Conservation (phyloP, 2,888 invertebrate species). For the Drosophila bunnanda region DNA sequence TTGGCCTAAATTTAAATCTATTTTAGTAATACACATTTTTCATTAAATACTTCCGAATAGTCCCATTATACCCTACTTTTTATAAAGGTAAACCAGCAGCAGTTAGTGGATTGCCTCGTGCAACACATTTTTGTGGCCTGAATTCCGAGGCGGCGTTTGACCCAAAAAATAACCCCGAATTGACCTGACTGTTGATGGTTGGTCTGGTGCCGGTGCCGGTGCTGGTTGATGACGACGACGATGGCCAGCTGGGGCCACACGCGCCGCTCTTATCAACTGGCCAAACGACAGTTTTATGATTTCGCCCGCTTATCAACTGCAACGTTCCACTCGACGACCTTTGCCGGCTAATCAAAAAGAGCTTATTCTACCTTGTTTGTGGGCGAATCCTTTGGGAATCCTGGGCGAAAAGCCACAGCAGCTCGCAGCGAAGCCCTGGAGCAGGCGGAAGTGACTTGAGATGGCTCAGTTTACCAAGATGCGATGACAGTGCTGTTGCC, state of each 20-base stretch:
- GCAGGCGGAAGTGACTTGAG: conserved; percentile 59
- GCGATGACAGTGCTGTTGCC: conserved; percentile 7
- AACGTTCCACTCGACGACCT: conserved; percentile 45
- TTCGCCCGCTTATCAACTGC: conserved; percentile 31
- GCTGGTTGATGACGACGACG: background rate
- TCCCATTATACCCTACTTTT: background rate
- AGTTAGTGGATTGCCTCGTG: background rate
- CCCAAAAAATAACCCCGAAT: conserved; percentile 24
- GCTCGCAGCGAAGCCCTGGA: conserved; percentile 27
- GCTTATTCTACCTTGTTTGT: conserved; percentile 57
- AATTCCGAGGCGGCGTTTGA: conserved; percentile 26
- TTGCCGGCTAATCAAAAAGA: conserved; percentile 57
- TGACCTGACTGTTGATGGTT: conserved; percentile 20
- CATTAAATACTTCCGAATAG: background rate
- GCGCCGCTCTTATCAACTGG: conserved; percentile 59
- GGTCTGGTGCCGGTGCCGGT: background rate
- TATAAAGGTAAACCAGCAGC: conserved; percentile 5
- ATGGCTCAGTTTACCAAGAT: conserved; percentile 61
- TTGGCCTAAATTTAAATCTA: too few species aligned
- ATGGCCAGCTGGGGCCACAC: conserved; percentile 33
- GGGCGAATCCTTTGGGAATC: conserved; percentile 56
- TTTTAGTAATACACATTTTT: background rate
- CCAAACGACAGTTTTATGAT: conserved; percentile 62
- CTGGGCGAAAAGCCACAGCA: background rate
- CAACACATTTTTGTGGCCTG: conserved; percentile 5